A percentile compares a stretch with the other conserved stretches of the same genome.
These are phyloP conservation scores for Agrochola litura DNA, from an alignment of 2,888 invertebrate species.

Conservation along the genomic window DNA sequence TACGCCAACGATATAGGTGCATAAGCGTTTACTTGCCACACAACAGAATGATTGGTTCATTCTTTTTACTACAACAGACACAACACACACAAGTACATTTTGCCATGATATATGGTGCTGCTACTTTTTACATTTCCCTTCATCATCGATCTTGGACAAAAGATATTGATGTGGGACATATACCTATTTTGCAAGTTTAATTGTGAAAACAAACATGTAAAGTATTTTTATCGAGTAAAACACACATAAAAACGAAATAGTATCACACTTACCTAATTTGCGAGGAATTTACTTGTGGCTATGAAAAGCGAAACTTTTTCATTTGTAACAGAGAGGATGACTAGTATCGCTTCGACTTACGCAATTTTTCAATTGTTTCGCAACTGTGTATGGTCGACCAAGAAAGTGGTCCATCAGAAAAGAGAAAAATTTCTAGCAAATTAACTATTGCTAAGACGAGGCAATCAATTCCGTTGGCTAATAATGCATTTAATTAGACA, in stretches of 20 bases:
- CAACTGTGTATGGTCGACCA: constrained; percentile 11
- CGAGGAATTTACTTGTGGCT: background rate
- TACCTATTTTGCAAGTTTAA: constrained; percentile 1
- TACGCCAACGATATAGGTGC: too few species aligned
- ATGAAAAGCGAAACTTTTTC: constrained; percentile 1
- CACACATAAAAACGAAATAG: background rate
- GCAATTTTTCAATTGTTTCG: background rate
- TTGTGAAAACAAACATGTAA: constrained; percentile 6
- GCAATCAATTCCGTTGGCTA: background rate
- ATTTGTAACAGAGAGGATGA: background rate
- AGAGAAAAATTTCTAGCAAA: background rate
- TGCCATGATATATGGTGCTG: constrained; percentile 11
- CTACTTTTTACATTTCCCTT: constrained; percentile 1
- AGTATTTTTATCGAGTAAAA: background rate
- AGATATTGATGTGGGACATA: background rate
- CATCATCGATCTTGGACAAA: background rate
- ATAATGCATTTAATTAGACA: background rate
- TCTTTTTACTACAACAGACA: constrained; percentile 30
- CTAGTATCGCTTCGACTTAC: background rate
- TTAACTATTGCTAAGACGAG: background rate
- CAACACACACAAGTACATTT: background rate
- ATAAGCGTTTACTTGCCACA: constrained; percentile 42
- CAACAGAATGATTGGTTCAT: background rate
- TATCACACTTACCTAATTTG: constrained; percentile 14
- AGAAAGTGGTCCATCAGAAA: constrained; percentile 3